These are phyloP conservation scores for Seriola dumerili DNA, from an alignment of 2,113 vertebrate species.

Conservation along the genomic window DNA sequence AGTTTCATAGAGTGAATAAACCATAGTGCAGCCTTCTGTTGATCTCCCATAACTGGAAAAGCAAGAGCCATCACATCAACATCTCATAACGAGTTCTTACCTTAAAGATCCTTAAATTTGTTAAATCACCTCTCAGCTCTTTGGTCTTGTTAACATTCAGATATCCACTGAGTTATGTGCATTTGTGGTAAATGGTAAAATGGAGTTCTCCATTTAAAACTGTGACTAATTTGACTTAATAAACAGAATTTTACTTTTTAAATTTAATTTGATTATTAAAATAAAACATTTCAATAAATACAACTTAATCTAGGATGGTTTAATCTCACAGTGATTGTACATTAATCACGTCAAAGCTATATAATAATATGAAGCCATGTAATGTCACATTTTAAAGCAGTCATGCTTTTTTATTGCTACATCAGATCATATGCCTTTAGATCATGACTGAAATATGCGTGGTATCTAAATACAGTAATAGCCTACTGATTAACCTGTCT, in stretches of 20 bases:
- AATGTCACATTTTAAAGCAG: no score
- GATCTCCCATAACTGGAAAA: not conserved
- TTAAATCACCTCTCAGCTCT: not conserved
- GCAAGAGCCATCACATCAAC: not conserved
- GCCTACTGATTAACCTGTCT: fast-evolving
- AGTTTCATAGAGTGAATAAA: not conserved
- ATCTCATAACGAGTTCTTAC: not conserved
- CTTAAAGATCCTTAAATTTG: no score
- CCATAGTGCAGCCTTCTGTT: not conserved
- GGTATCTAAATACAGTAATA: not conserved
- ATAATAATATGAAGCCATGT: not conserved
- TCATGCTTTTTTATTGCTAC: no score
- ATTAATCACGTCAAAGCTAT: not conserved
- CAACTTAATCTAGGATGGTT: not conserved
- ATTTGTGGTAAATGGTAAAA: not conserved
- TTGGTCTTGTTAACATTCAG: not conserved
- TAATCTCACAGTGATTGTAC: not conserved
- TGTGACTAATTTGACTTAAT: not conserved
- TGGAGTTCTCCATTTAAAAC: not conserved
- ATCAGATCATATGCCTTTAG: not conserved
- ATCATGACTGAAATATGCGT: not conserved
- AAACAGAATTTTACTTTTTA: no score
- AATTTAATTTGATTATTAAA: not conserved
- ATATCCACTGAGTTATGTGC: not conserved
- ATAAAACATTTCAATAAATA: not conserved